Base-by-base conservation (phyloP, 1,140 invertebrate species). In the Rhagoletis zephyria region DNA sequence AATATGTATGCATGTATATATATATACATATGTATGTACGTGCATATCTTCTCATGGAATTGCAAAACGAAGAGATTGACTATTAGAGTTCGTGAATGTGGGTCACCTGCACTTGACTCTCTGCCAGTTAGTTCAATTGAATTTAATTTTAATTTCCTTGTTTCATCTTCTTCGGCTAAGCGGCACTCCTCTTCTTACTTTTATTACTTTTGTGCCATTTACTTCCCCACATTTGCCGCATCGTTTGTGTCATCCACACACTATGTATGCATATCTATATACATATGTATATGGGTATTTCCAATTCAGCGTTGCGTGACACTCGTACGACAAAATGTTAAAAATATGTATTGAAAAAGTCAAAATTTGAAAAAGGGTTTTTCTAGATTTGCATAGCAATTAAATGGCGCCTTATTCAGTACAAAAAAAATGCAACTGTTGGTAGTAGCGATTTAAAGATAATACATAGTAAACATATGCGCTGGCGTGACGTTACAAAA, bases 81-180 rank as follows among this genome's bases (percentile, higher is more conserved):
- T 30, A 30, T 30, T 30, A 81, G 48, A 81, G 74, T 81, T 81
- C 48, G 74, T 59, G 74, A 81, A 81, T 81, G 74, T 81, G 74
- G 74, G 74, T 81, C 74, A 81, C 74, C 74, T 81, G 51, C 74
- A 81, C 74, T 81, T 81, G 74, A 81, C 74, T 81, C 74, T 81
- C 74, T 81, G 74, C 74, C 74, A 81, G 74, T 81, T 81, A 81
- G 74, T 81, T 81, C 74, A 81, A 81, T 81, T 81, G 74, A 81
- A 81, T 81, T 81, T 81, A 81, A 81, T 81, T 81, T 81, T 56
- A 81, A 81, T 81, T 81, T 81, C 74, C 74, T 81, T 81, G 74
- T 81, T 81, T 51, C 70, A 48, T 1, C 74, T 81, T 81, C 48
- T 70, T 70, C 40, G 10, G 42, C 40, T 7, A 19, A 81, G 74